Conservation (phyloP, 1,140 invertebrate genomes). For the Anagrus nilaparvatae region DNA sequence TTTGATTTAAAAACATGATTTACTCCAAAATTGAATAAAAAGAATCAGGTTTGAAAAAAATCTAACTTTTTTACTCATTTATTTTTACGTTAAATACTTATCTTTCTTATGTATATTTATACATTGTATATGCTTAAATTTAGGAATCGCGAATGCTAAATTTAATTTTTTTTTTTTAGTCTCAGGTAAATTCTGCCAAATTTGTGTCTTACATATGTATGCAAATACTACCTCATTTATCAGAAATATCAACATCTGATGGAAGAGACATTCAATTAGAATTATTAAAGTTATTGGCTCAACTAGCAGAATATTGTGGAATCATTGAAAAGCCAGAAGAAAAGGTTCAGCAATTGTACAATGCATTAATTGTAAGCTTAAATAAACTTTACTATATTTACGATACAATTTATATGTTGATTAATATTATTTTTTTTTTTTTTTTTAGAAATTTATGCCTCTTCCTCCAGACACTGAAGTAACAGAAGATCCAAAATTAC, state of each 20-base stretch:
- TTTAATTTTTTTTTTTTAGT: constrained; percentile 47
- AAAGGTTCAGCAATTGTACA: constrained; percentile 66
- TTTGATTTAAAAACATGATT: no score
- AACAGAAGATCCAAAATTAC: constrained; percentile 58
- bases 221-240: constrained; percentile 62
- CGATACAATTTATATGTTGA: no score
- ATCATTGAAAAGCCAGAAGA: constrained; percentile 62
- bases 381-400: no score
- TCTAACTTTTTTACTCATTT: no score
- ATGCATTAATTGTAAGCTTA: constrained; percentile 65
- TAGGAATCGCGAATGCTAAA: constrained; percentile 7
- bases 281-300: constrained; percentile 78
- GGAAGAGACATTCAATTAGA: constrained; percentile 67
- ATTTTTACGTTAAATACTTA: neutral
- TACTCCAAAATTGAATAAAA: no score
- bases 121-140: neutral
- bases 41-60: no score
- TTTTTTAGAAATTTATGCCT: constrained; percentile 61
- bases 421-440: no score
- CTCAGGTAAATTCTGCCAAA: constrained; percentile 75
- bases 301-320: constrained; percentile 67
- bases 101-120: neutral
- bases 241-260: constrained; percentile 46
- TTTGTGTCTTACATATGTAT: constrained; percentile 83
- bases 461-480: constrained; percentile 62